Evolutionary conservation across 2,113 vertebrate genomes (phyloP), one percentile per base, ranked within the genome.

Genomic region (Caracal caracal): DNA sequence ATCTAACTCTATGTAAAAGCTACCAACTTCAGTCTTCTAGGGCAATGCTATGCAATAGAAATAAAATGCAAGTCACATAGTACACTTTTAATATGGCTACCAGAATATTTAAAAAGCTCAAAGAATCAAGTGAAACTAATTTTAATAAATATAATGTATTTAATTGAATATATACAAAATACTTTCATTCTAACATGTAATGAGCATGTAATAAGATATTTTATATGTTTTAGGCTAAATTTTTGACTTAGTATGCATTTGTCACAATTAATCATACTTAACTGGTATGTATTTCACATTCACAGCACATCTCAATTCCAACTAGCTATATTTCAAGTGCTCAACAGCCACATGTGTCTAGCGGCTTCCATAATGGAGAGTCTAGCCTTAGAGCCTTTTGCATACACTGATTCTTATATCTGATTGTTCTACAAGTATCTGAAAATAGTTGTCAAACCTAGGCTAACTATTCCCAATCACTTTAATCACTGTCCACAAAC

Each of bases 91-190:
- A 96, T 66, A 20, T 95, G 79, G 16, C 47, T 71, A 80, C n/a
- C n/a, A 92, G 81, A 79, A 80, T 22, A 92, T 59, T 92, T 84
- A 76, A 84, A 96, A 82, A 61, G 13, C 30, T 86, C 82, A 93
- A 93, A 88, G 26, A 88, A 96, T 63, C 4, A 85, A 33, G 26
- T 84, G 3, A 95, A 94, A 75, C 26, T 35, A 56, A 85, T 94
- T 96, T 96, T 73, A 95, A 92, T 66, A 82, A 76, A 76, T 71
- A 70, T n/a, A 94, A 61, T 76, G 28, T 81, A 70, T 61, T 93
- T 95, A 92, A 80, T 20, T 78, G 33, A 88, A 68, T 65, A 53
- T 76, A 84, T 16, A 33, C 5, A 81, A 94, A 94, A 49, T 83
- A 92, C 33, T 87, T 76, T 73, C 53, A 89, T 82, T 90, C 83